Evolutionary conservation across 92 coral and sea anemone species (phyloP).

Genomic region (Siderastrea siderea): DNA sequence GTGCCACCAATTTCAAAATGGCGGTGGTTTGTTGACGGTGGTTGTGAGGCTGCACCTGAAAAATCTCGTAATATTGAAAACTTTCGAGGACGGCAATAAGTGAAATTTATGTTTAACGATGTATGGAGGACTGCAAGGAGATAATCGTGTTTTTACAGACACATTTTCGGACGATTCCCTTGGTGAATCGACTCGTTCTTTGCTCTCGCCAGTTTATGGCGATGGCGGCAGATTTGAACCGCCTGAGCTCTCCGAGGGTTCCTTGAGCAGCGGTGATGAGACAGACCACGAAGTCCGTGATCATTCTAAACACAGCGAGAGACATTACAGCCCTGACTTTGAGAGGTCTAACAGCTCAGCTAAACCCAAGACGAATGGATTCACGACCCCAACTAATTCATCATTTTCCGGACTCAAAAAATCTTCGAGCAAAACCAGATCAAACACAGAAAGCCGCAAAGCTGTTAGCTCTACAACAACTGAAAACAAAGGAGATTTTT

Average conservation of each 20-base stretch:
- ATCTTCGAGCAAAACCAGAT: slow-evolving; percentile 20
- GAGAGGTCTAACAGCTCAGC: slow-evolving; percentile 13
- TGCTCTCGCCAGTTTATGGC: slow-evolving; percentile 83
- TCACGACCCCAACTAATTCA: slow-evolving; percentile 9
- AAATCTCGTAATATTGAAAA: background rate
- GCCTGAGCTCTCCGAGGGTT: slow-evolving; percentile 68
- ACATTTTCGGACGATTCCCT: slow-evolving; percentile 85
- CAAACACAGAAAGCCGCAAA: background rate
- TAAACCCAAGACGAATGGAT: background rate
- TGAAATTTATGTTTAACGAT: background rate
- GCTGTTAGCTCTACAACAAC: slow-evolving; percentile 6
- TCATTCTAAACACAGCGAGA: background rate
- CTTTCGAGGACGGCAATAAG: background rate
- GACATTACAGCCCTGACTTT: slow-evolving; percentile 30
- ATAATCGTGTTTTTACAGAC: background rate
- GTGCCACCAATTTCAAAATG: slow-evolving; percentile 36
- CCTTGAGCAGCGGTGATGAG: slow-evolving; percentile 65
- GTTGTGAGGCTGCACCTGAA: background rate
- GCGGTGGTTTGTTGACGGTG: slow-evolving; percentile 18
- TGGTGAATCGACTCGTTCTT: slow-evolving; percentile 97
- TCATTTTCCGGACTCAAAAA: slow-evolving; percentile 22
- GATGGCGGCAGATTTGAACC: slow-evolving; percentile 35
- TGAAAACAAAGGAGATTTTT: slow-evolving; percentile 30
- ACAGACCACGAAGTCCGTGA: slow-evolving; percentile 2
- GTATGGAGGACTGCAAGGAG: slow-evolving; percentile 41